phyloP scores from a whole-genome alignment of 2,888 invertebrate species.

The Cheilosia scutellata region DNA sequence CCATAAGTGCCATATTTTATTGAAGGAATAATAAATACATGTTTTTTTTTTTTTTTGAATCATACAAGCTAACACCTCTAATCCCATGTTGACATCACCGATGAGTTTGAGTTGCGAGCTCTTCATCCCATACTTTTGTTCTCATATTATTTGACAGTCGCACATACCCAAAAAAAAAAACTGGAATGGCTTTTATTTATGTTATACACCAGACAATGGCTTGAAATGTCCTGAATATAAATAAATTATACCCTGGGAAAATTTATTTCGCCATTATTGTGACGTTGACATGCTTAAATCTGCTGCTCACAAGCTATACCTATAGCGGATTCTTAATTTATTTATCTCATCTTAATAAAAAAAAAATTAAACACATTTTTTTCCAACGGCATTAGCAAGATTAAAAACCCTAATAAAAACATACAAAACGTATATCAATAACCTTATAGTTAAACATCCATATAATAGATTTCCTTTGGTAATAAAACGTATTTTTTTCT shows the following conservation, averaged over 20 bases:
- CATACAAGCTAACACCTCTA: neutral
- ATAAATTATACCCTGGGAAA: constrained; percentile 21
- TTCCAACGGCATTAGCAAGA: constrained; percentile 9
- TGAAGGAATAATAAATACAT: too few relatives aligned
- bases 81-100: neutral
- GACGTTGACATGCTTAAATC: constrained; percentile 33
- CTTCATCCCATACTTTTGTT: neutral
- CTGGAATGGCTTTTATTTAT: neutral
- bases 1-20: too few relatives aligned
- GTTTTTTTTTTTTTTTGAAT: too few relatives aligned
- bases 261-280: constrained; percentile 26
- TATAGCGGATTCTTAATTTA: constrained; percentile 7
- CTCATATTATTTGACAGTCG: constrained; percentile 1
- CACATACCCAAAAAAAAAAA: neutral
- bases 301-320: neutral
- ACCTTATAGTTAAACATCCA: too few relatives aligned
- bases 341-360: constrained; percentile 13
- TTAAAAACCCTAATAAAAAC: constrained; percentile 3
- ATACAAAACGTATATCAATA: too few relatives aligned
- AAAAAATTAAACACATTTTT: neutral
- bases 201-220: neutral
- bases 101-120: neutral
- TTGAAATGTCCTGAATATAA: constrained; percentile 3
- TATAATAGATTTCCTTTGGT: too few relatives aligned
- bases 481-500: neutral